A percentile compares a stretch with the other conserved stretches of the same genome.
Evolutionary conservation across 1,140 invertebrate species (phyloP).

Genomic region (Drosophila lowei): DNA sequence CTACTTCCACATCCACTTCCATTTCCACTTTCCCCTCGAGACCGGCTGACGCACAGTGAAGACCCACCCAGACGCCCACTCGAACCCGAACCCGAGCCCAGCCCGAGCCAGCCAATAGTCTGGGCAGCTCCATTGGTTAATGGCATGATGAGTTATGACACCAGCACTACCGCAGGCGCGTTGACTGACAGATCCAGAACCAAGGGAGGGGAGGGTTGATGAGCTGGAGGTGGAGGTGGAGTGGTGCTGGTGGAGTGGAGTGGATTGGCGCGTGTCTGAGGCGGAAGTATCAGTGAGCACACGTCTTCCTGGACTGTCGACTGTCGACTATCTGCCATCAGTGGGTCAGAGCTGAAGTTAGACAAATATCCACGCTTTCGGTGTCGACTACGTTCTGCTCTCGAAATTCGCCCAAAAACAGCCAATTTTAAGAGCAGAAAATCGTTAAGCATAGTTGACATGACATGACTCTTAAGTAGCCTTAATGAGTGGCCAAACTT

Average conservation of each 20-base stretch:
- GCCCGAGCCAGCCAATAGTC: constrained; percentile 28
- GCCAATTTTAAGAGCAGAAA: constrained; percentile 8
- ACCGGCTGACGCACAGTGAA: constrained; percentile 37
- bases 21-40: constrained; percentile 4
- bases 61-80: constrained; percentile 54
- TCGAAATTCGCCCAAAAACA: constrained; percentile 38
- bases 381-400: not conserved
- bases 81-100: constrained; percentile 12
- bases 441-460: constrained; percentile 30
- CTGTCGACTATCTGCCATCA: too few species aligned
- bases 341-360: constrained; percentile 15
- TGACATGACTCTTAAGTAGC: constrained; percentile 43
- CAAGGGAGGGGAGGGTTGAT: constrained; percentile 2
- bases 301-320: constrained; percentile 24
- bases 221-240: not conserved
- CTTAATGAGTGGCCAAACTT: constrained; percentile 1
- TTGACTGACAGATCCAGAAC: constrained; percentile 28
- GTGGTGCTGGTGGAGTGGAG: constrained; percentile 4
- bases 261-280: constrained; percentile 61
- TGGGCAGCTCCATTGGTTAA: constrained; percentile 66
- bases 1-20: not conserved
- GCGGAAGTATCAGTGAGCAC: constrained; percentile 69
- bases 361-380: constrained; percentile 23
- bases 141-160: constrained; percentile 76
- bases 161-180: constrained; percentile 8